Evolutionary conservation across 2,113 vertebrate genomes (phyloP).

Genomic region (Psammodynastes pulverulentus): DNA sequence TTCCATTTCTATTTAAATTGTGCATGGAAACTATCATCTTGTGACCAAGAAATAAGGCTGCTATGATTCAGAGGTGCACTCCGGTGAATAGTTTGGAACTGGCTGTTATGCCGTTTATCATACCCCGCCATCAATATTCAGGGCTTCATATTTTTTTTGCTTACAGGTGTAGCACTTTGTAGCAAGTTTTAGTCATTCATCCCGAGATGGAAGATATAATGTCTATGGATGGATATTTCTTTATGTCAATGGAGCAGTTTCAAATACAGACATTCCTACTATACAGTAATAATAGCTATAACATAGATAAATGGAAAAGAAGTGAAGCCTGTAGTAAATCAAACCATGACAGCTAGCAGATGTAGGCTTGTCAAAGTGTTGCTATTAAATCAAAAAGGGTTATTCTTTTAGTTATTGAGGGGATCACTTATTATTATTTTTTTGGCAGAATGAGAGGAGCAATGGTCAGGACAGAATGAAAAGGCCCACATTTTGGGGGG

Average conservation of each 20-base stretch:
- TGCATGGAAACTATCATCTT: slow-evolving; percentile 9
- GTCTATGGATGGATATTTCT: neutral
- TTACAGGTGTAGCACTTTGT: neutral
- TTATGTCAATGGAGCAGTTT: neutral
- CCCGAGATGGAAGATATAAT: neutral
- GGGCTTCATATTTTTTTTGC: neutral
- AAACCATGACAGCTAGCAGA: too few species aligned
- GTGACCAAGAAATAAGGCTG: neutral
- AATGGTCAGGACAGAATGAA: neutral
- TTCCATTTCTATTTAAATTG: slow-evolving; percentile 46
- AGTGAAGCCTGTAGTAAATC: neutral
- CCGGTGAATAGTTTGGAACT: neutral
- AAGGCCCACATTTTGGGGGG: neutral
- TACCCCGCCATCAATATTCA: neutral
- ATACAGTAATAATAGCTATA: neutral
- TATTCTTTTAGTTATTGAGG: neutral
- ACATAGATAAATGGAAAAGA: neutral
- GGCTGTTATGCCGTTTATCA: neutral
- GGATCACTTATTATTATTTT: neutral
- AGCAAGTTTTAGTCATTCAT: neutral
- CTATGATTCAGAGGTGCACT: neutral
- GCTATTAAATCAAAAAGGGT: neutral
- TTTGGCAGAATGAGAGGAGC: neutral
- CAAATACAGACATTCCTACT: neutral
- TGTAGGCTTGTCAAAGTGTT: neutral